These are phyloP conservation scores for Spinus pinus DNA, from an alignment of 2,797 vertebrate species.

Conservation along the genomic window DNA sequence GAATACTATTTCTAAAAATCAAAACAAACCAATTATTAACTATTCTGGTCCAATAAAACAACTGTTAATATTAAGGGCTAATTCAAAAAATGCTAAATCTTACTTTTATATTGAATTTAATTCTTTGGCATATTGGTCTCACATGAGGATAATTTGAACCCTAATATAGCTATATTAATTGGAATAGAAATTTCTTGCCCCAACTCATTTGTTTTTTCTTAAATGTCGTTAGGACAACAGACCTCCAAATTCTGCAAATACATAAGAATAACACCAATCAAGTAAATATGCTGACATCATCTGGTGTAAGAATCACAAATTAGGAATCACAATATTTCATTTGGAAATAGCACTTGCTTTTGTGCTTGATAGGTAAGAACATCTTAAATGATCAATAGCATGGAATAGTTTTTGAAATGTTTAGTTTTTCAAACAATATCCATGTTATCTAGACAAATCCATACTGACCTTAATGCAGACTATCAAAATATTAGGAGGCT, in stretches of 20 bases:
- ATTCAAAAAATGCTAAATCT: neutral
- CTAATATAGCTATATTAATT: neutral
- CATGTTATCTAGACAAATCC: neutral
- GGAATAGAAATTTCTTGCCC: neutral
- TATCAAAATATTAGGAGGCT: constrained; percentile 18
- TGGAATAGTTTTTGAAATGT: neutral
- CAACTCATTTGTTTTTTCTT: fast-evolving
- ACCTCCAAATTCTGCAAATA: neutral
- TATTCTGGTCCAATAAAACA: neutral
- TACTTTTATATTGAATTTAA: neutral
- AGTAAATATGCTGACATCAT: neutral
- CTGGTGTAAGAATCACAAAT: neutral
- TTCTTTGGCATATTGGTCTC: neutral
- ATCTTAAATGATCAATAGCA: neutral
- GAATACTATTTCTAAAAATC: neutral
- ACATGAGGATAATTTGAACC: neutral
- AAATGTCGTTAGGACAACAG: neutral
- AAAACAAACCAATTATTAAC: neutral
- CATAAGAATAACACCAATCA: neutral
- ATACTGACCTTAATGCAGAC: neutral
- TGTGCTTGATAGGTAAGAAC: neutral
- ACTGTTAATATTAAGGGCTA: neutral
- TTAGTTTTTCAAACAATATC: neutral
- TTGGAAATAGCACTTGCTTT: neutral
- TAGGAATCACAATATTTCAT: neutral